These are phyloP conservation scores for Himantopus leucocephalus DNA, from an alignment of 2,113 vertebrate species.

Conservation along the genomic window DNA sequence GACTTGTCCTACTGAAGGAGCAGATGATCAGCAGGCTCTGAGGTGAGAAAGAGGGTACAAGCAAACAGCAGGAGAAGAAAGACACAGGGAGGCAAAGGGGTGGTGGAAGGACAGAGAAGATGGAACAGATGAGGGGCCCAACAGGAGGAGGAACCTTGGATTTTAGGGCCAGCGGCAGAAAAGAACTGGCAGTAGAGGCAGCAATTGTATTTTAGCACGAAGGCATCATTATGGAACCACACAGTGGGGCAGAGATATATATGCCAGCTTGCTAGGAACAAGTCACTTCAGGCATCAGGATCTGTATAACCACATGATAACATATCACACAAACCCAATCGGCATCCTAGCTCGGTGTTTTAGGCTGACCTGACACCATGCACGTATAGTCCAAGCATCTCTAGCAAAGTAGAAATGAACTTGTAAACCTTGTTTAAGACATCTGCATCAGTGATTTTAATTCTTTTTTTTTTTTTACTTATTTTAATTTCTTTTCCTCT, in stretches of 20 bases:
- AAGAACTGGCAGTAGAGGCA: neutral
- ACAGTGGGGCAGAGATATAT: neutral
- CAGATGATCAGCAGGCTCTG: neutral
- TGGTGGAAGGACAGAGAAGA: neutral
- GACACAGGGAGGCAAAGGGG: neutral
- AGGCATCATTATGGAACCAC: neutral
- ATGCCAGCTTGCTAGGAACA: neutral
- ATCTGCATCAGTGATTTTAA: neutral
- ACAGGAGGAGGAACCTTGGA: neutral
- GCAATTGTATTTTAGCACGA: neutral
- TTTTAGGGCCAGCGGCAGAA: neutral
- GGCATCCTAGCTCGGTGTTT: accelerated
- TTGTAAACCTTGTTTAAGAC: no score
- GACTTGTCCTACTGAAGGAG: neutral
- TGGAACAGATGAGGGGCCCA: neutral
- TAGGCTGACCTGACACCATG: neutral
- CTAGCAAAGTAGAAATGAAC: neutral
- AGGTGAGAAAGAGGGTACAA: neutral
- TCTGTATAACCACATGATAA: neutral
- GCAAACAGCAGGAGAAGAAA: neutral
- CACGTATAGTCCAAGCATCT: neutral
- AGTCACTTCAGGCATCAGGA: neutral
- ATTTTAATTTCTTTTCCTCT: neutral
- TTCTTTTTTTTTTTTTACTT: neutral
- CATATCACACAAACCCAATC: accelerated